Conservation (phyloP, 2,113 vertebrate species). For the Megaceryle torquata region DNA sequence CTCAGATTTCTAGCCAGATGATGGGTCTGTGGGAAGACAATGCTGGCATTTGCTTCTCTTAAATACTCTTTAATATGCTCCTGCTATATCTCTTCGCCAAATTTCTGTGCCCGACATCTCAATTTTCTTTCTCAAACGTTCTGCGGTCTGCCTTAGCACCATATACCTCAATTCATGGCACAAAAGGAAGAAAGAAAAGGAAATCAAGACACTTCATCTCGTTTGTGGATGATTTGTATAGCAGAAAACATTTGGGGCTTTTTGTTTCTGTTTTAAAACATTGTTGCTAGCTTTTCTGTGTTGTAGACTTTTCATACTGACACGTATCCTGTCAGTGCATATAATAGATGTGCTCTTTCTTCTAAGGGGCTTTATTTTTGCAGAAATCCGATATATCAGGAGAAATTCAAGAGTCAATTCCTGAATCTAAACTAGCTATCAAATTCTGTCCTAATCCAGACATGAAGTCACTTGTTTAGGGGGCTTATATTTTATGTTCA, state of each 20-base stretch:
- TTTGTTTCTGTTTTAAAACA: slow-evolving; percentile 18
- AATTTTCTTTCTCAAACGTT: background rate
- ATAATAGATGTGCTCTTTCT: background rate
- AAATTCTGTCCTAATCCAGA: background rate
- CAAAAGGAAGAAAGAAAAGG: background rate
- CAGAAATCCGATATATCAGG: background rate
- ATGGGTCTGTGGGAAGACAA: slow-evolving; percentile 1
- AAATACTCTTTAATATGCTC: slow-evolving; percentile 8
- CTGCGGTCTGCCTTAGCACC: background rate
- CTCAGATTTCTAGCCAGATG: background rate
- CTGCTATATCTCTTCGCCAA: background rate
- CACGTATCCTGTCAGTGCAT: background rate
- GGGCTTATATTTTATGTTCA: background rate
- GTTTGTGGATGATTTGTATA: slow-evolving; percentile 14
- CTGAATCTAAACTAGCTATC: background rate
- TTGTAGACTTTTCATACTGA: background rate
- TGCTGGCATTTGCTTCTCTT: slow-evolving; percentile 9
- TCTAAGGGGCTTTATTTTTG: background rate
- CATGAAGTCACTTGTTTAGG: background rate
- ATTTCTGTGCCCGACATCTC: background rate
- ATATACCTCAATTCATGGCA: background rate
- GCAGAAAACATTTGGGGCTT: background rate
- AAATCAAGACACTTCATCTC: background rate
- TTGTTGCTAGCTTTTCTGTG: background rate
- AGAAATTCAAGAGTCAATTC: background rate